Evolutionary conservation across 1,140 invertebrate species (phyloP).

Genomic region (Lasioglossum albipes): DNA sequence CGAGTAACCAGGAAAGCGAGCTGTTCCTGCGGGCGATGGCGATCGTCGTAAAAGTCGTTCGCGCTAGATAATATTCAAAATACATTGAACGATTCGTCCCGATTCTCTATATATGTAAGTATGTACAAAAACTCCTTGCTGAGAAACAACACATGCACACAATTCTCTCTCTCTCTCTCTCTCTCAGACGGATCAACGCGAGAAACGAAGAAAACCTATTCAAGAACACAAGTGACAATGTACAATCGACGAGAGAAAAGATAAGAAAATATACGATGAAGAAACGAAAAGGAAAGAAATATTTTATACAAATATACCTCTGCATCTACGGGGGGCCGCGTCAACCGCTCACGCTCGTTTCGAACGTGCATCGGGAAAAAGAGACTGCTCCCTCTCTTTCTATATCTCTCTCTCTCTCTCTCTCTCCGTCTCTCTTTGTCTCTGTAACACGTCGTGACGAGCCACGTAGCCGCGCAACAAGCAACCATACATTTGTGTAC

Average conservation of each 20-base stretch:
- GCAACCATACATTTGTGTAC: constrained; percentile 53
- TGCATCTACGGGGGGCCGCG: constrained; percentile 52
- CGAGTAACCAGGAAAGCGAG: constrained; percentile 8
- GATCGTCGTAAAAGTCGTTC: not conserved
- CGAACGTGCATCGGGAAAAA: constrained; percentile 39
- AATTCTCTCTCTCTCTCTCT: too few relatives aligned
- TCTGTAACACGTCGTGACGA: constrained; percentile 23
- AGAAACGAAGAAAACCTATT: not conserved
- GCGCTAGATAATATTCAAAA: constrained; percentile 25
- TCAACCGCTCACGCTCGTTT: constrained; percentile 53
- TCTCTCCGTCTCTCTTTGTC: not conserved
- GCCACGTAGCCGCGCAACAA: constrained; percentile 35
- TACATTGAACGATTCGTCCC: constrained; percentile 36
- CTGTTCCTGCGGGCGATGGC: not conserved
- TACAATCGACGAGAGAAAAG: constrained; percentile 47
- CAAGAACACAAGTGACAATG: constrained; percentile 17
- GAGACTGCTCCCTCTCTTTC: constrained; percentile 34
- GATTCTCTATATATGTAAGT: constrained; percentile 17
- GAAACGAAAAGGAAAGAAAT: constrained; percentile 13
- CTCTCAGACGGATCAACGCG: not conserved
- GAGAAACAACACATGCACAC: not conserved
- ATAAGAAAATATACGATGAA: not conserved
- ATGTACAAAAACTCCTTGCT: constrained; percentile 25
- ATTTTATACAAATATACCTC: constrained; percentile 58
- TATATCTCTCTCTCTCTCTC: not conserved